Conservation (phyloP, 2,797 vertebrate genomes). For the Myripristis jacobus region DNA sequence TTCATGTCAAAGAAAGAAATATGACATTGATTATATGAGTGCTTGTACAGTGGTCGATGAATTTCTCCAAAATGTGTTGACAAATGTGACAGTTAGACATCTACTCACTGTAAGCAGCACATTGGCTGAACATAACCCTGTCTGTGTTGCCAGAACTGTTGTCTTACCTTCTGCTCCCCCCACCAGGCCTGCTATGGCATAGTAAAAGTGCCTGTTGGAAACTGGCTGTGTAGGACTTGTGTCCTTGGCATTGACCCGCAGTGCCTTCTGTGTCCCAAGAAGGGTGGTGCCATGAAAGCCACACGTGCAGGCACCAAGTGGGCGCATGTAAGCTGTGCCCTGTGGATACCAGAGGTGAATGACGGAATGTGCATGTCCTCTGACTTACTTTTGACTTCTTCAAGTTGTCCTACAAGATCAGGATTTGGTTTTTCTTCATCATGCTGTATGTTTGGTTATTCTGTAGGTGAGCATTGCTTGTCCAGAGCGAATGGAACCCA, state of each 20-base stretch:
- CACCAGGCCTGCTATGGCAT: slow-evolving; percentile 97
- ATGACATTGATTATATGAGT: not conserved
- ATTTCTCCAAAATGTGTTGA: not conserved
- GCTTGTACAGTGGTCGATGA: not conserved
- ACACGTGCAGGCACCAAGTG: slow-evolving; percentile 95
- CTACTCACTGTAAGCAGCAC: not conserved
- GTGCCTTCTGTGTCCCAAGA: slow-evolving; percentile 95
- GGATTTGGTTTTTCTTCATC: not conserved
- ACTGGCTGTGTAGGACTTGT: slow-evolving; percentile 97
- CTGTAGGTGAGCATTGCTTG: slow-evolving; percentile 96
- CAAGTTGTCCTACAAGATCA: no score
- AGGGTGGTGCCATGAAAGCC: slow-evolving; percentile 98
- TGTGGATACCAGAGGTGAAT: slow-evolving; percentile 98
- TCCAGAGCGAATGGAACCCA: slow-evolving; percentile 98
- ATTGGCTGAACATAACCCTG: no score
- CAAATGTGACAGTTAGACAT: not conserved
- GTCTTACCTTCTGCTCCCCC: not conserved
- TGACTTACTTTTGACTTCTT: not conserved
- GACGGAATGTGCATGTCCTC: not conserved
- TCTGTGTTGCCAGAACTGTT: no score
- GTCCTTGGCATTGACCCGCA: slow-evolving; percentile 94
- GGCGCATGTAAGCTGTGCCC: slow-evolving; percentile 98
- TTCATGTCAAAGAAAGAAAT: not conserved
- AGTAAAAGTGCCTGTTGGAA: slow-evolving; percentile 95
- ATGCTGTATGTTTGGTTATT: not conserved